phyloP scores from a whole-genome alignment of 2,797 vertebrate species.

The Vipera latastei region DNA sequence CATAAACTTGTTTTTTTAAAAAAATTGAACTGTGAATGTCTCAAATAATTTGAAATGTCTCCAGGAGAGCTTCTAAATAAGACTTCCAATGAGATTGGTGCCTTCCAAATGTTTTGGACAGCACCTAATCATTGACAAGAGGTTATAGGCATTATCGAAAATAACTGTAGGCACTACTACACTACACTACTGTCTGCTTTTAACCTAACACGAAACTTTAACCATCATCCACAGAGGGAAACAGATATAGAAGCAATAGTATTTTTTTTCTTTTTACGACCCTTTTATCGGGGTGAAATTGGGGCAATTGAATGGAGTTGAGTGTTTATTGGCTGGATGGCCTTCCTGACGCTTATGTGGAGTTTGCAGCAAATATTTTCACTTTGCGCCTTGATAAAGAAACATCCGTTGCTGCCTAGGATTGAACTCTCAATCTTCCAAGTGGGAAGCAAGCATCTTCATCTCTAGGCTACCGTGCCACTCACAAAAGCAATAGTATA shows the following conservation, averaged over 20 bases:
- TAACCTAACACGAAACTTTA: slow-evolving; percentile 1
- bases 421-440: not conserved
- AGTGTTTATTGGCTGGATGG: not conserved
- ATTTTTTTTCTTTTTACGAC: not conserved
- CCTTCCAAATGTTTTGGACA: slow-evolving; percentile 16
- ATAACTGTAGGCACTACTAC: not conserved
- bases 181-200: not conserved
- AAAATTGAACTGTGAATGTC: not conserved
- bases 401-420: not conserved
- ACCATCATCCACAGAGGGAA: not conserved
- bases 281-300: not conserved
- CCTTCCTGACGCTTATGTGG: not conserved
- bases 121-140: not conserved
- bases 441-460: not conserved
- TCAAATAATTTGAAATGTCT: not conserved
- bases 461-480: not conserved
- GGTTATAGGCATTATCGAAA: not conserved
- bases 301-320: not conserved
- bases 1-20: slow-evolving; percentile 2
- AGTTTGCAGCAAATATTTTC: not conserved
- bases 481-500: not conserved
- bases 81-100: not conserved
- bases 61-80: not conserved
- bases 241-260: not conserved
- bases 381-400: not conserved